Evolutionary conservation across 2,888 invertebrate species (phyloP).

Genomic region (Euplexia lucipara): DNA sequence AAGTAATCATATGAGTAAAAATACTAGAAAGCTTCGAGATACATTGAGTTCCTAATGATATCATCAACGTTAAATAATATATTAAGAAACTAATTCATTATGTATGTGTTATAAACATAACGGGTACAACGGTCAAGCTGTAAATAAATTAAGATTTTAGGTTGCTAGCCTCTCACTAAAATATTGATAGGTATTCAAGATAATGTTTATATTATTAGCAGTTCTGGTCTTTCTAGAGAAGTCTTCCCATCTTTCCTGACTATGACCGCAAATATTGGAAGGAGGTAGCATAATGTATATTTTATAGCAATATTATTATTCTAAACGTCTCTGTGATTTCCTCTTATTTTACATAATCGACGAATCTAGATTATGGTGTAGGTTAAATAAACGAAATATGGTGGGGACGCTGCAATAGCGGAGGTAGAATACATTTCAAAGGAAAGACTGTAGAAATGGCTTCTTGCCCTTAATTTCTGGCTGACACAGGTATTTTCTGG

Average conservation of each 20-base stretch:
- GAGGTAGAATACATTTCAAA: no score
- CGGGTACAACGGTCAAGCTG: not conserved
- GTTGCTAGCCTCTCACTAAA: conserved; percentile 9
- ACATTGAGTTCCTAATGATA: not conserved
- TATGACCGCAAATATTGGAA: not conserved
- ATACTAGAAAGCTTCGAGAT: conserved; percentile 1
- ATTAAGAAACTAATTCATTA: conserved; percentile 30
- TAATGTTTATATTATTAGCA: not conserved
- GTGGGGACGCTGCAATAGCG: no score
- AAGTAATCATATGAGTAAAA: not conserved
- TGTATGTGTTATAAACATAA: conserved; percentile 22
- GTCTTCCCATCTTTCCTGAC: not conserved
- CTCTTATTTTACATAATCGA: no score
- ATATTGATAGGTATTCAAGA: not conserved
- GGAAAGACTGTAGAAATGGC: no score
- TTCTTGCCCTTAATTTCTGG: no score
- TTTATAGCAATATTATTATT: no score
- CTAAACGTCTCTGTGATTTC: no score
- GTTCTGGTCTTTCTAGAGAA: not conserved
- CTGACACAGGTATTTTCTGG: no score
- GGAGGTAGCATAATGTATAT: no score
- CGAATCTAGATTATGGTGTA: no score
- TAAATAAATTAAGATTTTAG: conserved; percentile 13
- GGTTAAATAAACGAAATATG: no score
- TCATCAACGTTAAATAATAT: conserved; percentile 27